Evolutionary conservation across 2,888 invertebrate species (phyloP), one percentile per base, ranked within the genome.

Genomic region (Oligia latruncula): DNA sequence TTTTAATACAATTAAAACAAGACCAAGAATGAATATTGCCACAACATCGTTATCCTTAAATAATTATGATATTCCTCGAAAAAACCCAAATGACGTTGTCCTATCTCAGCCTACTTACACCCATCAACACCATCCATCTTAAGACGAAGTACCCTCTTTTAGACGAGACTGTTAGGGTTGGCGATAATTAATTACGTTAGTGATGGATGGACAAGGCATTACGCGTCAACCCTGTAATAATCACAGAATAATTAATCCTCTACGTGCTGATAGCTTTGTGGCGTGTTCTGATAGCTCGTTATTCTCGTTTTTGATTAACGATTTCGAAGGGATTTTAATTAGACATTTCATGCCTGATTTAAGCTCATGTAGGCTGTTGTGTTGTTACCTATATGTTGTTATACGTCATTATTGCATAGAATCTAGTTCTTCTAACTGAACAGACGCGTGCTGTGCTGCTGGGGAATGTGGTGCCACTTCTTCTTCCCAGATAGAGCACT

Each of bases 201-300:
- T 86, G 85, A 86, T 86, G 81, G 85, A 86, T 84, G 87, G 81
- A 76, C 81, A 75, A 23, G 80, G 43, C 29, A 80, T 80, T 83
- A 86, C 74, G 80, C 60, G 85, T 60, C 86, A 81, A 46, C 76
- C 76, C 71, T 77, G 77, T 84, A 70, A 86, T 86, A 74, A 86
- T 86, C 43, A 74, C 64, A 58, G 75, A 81, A 81, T 73, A 75
- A 86, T 85, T 86, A 81, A 67, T 81, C 66, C 65, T 64, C 11
- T 55, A 65, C 66, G 72, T 80, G 76, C n/a, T 83, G 60, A 83
- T 77, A 68, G 74, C 83, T 81, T 83, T 64, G 68, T 58, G 73
- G 80, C 72, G 71, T 70, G 72, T 43, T 52, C 71, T 82, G 46
- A 75, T 74, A 68, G 82, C 78, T 43, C 29, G 29, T 62, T 68